phyloP scores from a whole-genome alignment of 1,140 invertebrate genomes.

The silkworm (Bombyx mori) region ASM3026992v2 NC_085121.1:1522001-1522500 shows the following conservation, averaged over 20 bases:
- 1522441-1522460: slow-evolving; percentile 70
- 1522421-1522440: slow-evolving; percentile 70
- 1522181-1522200: slow-evolving; percentile 45
- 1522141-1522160: slow-evolving; percentile 1
- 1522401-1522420: slow-evolving; percentile 71
- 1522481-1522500: slow-evolving; percentile 57
- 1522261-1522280: slow-evolving; percentile 2
- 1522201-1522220: slow-evolving; percentile 59
- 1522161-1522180: slow-evolving; percentile 18
- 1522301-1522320: slow-evolving; percentile 37
- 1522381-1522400: slow-evolving; percentile 72
- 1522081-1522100: too few species aligned
- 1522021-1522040: neutral
- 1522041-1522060: too few species aligned
- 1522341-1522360: slow-evolving; percentile 70
- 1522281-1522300: slow-evolving; percentile 6
- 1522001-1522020: neutral
- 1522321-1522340: slow-evolving; percentile 43
- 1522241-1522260: slow-evolving; percentile 10
- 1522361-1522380: slow-evolving; percentile 75
- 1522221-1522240: slow-evolving; percentile 46
- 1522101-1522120: slow-evolving; percentile 4
- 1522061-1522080: too few species aligned
- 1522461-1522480: slow-evolving; percentile 53
- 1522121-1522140: neutral